Evolutionary conservation across 2,888 invertebrate genomes (phyloP).

Genomic region (Lasius fuliginosus): DNA sequence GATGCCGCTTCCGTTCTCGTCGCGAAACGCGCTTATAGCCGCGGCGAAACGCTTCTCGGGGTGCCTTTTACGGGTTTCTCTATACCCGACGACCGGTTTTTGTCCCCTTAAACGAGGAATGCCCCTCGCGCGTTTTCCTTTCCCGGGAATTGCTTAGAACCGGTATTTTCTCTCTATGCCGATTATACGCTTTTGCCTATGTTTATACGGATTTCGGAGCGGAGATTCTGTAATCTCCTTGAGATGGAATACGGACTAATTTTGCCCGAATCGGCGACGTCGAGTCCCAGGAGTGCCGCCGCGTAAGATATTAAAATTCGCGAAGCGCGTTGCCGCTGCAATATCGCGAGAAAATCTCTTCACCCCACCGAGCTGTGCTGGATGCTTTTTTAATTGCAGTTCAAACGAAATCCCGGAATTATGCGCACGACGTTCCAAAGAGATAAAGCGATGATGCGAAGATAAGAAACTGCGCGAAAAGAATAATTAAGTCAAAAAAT

Average conservation of each 20-base stretch:
- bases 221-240: constrained; percentile 28
- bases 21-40: constrained; percentile 35
- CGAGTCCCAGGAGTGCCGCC: constrained; percentile 17
- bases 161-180: constrained; percentile 2
- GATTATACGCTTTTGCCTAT: constrained; percentile 4
- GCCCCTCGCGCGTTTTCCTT: constrained; percentile 20
- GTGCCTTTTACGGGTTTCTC: constrained; percentile 68
- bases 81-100: constrained; percentile 38
- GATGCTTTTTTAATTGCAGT: constrained; percentile 27
- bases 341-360: constrained; percentile 40
- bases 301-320: constrained; percentile 56
- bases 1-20: constrained; percentile 65
- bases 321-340: constrained; percentile 20
- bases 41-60: constrained; percentile 52
- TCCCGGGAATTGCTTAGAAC: not conserved
- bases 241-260: not conserved
- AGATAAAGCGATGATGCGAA: constrained; percentile 12
- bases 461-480: constrained; percentile 17
- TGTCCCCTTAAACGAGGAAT: constrained; percentile 27
- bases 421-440: not conserved
- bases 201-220: not conserved
- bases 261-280: not conserved
- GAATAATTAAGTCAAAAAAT: constrained; percentile 1
- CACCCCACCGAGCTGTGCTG: not conserved
- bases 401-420: constrained; percentile 8